These are phyloP conservation scores for Apogon talboti DNA, from an alignment of 2,797 vertebrate species.

Conservation along the genomic window DNA sequence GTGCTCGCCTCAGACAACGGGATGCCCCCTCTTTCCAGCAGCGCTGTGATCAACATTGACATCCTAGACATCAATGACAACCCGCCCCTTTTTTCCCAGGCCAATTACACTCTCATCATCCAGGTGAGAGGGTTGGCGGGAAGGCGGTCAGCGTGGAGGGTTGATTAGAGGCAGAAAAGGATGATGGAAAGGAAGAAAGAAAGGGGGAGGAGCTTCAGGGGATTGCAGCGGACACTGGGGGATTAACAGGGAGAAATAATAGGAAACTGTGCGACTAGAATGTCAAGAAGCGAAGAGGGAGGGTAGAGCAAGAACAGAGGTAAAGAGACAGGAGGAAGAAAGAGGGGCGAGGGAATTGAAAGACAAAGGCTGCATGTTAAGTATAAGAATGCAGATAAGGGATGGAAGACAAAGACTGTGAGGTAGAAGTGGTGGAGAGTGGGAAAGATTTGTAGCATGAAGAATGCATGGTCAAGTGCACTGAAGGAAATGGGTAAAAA, in stretches of 20 bases:
- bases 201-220: conserved; percentile 24
- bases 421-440: conserved; percentile 20
- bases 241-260: conserved; percentile 71
- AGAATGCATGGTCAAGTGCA: conserved; percentile 12
- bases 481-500: background rate
- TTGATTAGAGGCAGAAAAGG: conserved; percentile 37
- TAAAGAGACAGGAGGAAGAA: conserved; percentile 34
- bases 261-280: conserved; percentile 66
- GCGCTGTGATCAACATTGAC: conserved; percentile 92
- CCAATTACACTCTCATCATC: conserved; percentile 95
- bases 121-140: conserved; percentile 86
- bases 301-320: conserved; percentile 58
- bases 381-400: conserved; percentile 58
- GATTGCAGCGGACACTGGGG: conserved; percentile 56
- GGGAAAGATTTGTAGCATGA: conserved; percentile 12
- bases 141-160: conserved; percentile 7
- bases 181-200: conserved; percentile 27
- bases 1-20: conserved; percentile 93
- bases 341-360: conserved; percentile 42
- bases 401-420: conserved; percentile 20
- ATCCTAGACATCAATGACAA: conserved; percentile 99
- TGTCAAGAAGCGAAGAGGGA: conserved; percentile 67
- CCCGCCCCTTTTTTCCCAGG: conserved; percentile 92
- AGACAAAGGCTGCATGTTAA: conserved; percentile 74
- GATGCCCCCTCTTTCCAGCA: conserved; percentile 86